Evolutionary conservation across 1,140 invertebrate species (phyloP), one percentile per base, ranked within the genome.

Genomic region (Lethocerus indicus): DNA sequence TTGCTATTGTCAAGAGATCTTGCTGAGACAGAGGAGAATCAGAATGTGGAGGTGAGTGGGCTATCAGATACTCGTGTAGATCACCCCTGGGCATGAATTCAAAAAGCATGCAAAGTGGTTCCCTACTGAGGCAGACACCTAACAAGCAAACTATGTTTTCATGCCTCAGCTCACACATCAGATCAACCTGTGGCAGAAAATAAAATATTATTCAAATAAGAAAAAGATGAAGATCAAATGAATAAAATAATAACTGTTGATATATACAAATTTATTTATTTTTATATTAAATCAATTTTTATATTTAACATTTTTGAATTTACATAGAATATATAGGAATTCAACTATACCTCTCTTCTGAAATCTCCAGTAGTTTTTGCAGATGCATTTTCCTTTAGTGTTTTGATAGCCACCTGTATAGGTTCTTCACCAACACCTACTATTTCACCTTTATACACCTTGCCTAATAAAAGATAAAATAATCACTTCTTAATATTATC

Each of bases 41-140:
- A 2, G 73, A 72, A 54, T 74, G 69, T n/a, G n/a, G n/a, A 1
- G 90, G 90, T 1, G 90, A 92, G 61, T 91, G 81, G 16, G 79
- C 74, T 54, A 92, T 85, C 3, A 96, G 65, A 67, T 93, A 96
- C 62, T 97, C 91, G 62, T 96, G 90, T 7, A 97, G 67, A 67
- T 97, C 91, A 2, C 92, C 92, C 60, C 88, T 78, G 1, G 83
- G 81, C 87, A 92, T 94, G 61, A 90, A 94, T 64, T 96, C 92
- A 68, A 95, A 96, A 2, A 96, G 68, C 88, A 96, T 93, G 61
- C 89, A 94, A 63, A 88, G 78, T 1, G 91, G 91, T 58, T 92
- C 86, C 47, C 91, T 86, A 55, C 85, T 83, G 41, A 90, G 71
- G 43, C 90, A 83, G 2, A 96, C 89, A 0, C 91, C 92, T 16